A percentile compares a stretch with the other conserved stretches of the same genome.
Conservation (phyloP, 2,888 invertebrate genomes). For the Cheilosia grossa region DNA sequence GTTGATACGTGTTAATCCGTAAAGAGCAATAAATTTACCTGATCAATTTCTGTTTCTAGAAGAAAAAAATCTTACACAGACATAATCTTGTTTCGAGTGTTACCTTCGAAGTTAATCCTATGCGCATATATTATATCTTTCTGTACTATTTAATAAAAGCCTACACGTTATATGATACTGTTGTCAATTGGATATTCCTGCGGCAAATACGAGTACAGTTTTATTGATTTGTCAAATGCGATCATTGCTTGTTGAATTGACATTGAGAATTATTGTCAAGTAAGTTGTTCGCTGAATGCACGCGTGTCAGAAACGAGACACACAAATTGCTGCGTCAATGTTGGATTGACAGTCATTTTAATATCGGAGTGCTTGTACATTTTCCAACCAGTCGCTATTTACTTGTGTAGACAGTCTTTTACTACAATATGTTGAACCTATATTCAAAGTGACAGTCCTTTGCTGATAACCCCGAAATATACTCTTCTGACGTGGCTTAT, state of each 20-base stretch:
- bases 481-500: too few relatives aligned
- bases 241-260: constrained; percentile 12
- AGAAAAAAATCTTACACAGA: constrained; percentile 2
- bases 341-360: not conserved
- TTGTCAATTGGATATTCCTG: constrained; percentile 2
- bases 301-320: not conserved
- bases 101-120: constrained; percentile 47
- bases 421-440: too few relatives aligned
- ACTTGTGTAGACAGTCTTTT: too few relatives aligned
- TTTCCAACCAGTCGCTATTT: too few relatives aligned
- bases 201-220: not conserved
- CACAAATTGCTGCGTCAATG: not conserved
- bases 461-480: too few relatives aligned
- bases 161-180: constrained; percentile 21
- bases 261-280: constrained; percentile 12
- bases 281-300: not conserved
- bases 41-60: constrained; percentile 3
- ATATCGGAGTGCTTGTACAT: too few relatives aligned
- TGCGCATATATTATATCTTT: constrained; percentile 43
- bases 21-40: constrained; percentile 55
- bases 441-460: too few relatives aligned
- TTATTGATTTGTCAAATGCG: constrained; percentile 12
- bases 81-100: constrained; percentile 25
- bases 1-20: constrained; percentile 52
- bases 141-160: constrained; percentile 24